Evolutionary conservation across 2,888 invertebrate species (phyloP).

Genomic region (Pantelozetes paolii): DNA sequence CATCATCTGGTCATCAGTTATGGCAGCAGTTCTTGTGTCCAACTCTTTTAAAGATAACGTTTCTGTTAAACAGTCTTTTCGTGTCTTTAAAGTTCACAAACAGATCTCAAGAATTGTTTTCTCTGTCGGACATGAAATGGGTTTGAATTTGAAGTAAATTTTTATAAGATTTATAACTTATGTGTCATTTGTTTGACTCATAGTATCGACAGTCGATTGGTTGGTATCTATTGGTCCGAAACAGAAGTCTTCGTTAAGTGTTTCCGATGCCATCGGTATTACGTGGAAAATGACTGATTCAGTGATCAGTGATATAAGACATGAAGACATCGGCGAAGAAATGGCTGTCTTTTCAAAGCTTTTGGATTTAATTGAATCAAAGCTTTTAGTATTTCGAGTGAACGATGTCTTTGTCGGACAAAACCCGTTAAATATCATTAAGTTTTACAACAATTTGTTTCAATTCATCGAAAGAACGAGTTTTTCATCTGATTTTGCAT

Average conservation of each 20-base stretch:
- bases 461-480: constrained; percentile 45
- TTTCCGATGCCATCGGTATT: constrained; percentile 43
- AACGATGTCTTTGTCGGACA: constrained; percentile 44
- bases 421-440: constrained; percentile 45
- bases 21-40: constrained; percentile 46
- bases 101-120: constrained; percentile 46
- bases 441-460: constrained; percentile 45
- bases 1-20: constrained; percentile 46
- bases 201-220: constrained; percentile 47
- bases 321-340: constrained; percentile 43
- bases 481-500: constrained; percentile 44
- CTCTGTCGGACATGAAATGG: constrained; percentile 47
- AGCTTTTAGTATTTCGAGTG: constrained; percentile 43
- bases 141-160: constrained; percentile 42
- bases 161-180: neutral
- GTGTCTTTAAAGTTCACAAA: constrained; percentile 45
- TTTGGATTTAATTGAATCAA: constrained; percentile 44
- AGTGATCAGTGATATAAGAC: constrained; percentile 44
- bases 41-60: constrained; percentile 45
- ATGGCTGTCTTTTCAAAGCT: constrained; percentile 43
- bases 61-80: constrained; percentile 45
- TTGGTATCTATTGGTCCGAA: constrained; percentile 46
- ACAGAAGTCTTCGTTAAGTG: constrained; percentile 29
- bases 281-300: constrained; percentile 47
- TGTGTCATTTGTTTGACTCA: neutral